Evolutionary conservation across 2,113 vertebrate genomes (phyloP).

Genomic region (Cricetomys ansorgei): DNA sequence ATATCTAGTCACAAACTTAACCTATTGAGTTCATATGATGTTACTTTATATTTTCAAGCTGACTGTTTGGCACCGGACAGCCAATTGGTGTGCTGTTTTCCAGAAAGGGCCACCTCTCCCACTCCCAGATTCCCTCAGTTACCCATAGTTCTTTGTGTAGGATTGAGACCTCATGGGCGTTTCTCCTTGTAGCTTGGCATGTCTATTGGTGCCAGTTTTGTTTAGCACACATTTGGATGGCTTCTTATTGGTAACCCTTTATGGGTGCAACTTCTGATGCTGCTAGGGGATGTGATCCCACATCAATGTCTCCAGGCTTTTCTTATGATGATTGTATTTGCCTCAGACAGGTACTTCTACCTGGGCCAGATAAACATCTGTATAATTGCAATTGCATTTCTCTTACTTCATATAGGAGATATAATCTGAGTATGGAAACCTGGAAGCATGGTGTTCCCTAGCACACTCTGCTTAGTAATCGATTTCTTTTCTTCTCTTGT

Average conservation of each 20-base stretch:
- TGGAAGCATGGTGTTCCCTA: too few species aligned
- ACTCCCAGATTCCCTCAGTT: neutral
- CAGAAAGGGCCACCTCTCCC: neutral
- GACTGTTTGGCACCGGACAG: neutral
- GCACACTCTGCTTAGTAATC: neutral
- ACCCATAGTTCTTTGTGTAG: neutral
- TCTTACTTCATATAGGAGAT: neutral
- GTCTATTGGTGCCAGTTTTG: neutral
- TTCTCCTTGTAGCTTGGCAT: neutral
- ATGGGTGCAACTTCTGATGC: neutral
- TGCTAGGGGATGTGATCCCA: neutral
- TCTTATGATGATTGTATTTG: neutral
- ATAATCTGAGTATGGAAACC: neutral
- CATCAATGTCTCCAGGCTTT: neutral
- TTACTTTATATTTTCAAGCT: neutral
- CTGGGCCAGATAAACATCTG: neutral
- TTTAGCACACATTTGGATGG: neutral
- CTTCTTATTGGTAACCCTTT: neutral
- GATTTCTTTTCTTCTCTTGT: neutral
- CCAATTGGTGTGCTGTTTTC: neutral
- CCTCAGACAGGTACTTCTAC: neutral
- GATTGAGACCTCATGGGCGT: neutral
- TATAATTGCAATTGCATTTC: neutral
- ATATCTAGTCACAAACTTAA: too few species aligned
- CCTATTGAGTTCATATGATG: neutral